Conservation (phyloP, 2,113 vertebrate species). For the Pachyramphus minor region DNA sequence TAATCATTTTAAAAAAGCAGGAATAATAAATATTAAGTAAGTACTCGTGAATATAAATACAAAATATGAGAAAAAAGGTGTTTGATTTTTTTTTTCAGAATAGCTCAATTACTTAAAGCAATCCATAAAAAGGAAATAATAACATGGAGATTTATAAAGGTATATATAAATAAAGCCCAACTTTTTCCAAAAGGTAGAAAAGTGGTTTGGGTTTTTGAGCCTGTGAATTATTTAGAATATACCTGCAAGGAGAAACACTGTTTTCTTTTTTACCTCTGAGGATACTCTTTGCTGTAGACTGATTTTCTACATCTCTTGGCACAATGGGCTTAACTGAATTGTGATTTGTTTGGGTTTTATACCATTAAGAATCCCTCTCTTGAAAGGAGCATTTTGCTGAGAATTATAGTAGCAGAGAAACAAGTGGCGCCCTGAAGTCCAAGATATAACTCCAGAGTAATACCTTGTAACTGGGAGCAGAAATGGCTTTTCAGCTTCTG, state of each 20-base stretch:
- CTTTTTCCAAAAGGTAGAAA: background rate
- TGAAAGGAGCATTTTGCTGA: background rate
- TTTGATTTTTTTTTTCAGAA: background rate
- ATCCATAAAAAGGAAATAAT: background rate
- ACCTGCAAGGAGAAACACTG: background rate
- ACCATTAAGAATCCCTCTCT: background rate
- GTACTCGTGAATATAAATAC: background rate
- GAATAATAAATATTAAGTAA: background rate
- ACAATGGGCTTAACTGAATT: background rate
- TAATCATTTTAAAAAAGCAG: background rate
- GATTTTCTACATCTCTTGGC: background rate
- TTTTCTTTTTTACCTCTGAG: background rate
- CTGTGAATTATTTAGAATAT: background rate
- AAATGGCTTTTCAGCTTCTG: conserved; percentile 1
- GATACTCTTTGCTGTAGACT: background rate
- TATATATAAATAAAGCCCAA: background rate
- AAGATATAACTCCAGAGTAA: background rate
- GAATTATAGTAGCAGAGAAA: background rate
- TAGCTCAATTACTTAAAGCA: background rate
- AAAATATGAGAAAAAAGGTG: background rate
- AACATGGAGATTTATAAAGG: background rate
- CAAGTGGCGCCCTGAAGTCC: background rate
- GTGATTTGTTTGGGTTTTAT: background rate
- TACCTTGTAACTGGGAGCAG: background rate
- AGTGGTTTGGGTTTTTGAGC: background rate